These are phyloP conservation scores for Loripinus fragilis DNA, from an alignment of 2,888 invertebrate species.

Conservation along the genomic window DNA sequence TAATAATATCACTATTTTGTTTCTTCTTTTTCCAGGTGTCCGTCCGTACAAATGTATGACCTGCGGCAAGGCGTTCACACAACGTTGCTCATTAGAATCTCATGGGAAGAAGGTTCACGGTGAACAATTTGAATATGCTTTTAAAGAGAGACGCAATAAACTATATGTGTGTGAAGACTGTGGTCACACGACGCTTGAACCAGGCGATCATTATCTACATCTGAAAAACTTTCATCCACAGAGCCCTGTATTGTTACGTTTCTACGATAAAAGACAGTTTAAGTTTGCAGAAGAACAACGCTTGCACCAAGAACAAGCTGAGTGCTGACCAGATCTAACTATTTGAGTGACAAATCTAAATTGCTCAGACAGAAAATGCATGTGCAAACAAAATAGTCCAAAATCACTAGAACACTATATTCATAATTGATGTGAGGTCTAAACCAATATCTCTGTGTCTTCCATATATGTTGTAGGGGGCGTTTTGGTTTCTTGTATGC, in stretches of 20 bases:
- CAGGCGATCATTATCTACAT: conserved; percentile 97
- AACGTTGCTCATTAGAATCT: conserved; percentile 98
- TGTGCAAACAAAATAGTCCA: no score
- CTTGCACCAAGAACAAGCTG: background rate
- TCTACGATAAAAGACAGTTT: conserved; percentile 98
- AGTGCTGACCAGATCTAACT: background rate
- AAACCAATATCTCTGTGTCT: no score
- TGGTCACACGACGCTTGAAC: conserved; percentile 98
- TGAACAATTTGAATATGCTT: conserved; percentile 97
- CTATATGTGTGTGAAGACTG: conserved; percentile 99
- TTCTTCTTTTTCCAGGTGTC: conserved; percentile 89
- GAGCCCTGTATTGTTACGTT: conserved; percentile 96
- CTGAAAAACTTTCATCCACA: conserved; percentile 87
- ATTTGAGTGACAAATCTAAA: no score
- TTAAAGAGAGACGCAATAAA: conserved; percentile 99
- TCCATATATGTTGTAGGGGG: no score
- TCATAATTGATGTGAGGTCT: no score
- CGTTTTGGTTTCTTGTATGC: no score
- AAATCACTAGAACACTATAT: no score
- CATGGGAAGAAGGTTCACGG: conserved; percentile 99
- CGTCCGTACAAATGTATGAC: conserved; percentile 99
- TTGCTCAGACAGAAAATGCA: no score
- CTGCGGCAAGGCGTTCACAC: conserved; percentile 99
- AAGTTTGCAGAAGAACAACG: conserved; percentile 65
- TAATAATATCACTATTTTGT: no score